phyloP scores from a whole-genome alignment of 1,140 invertebrate genomes.

The Drosophila malerkotliana region DNA sequence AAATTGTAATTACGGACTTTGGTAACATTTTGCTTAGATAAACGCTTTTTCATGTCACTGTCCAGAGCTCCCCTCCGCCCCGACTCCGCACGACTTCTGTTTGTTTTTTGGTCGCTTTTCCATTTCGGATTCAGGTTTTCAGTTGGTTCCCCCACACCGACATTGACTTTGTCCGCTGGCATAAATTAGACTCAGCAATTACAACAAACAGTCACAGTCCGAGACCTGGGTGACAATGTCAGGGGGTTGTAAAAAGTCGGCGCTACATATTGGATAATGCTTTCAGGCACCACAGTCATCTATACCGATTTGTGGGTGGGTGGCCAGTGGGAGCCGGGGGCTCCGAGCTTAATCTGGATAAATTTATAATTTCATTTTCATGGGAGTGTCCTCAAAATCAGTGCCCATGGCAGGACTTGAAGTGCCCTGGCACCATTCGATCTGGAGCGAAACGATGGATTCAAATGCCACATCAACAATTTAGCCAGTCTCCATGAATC shows the following conservation, averaged over 20 bases:
- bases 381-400: conserved; percentile 26
- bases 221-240: conserved; percentile 36
- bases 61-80: conserved; percentile 10
- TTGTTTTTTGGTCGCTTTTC: conserved; percentile 26
- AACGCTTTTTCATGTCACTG: conserved; percentile 69
- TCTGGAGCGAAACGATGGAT: conserved; percentile 18
- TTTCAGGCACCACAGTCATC: conserved; percentile 25
- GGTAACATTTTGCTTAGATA: conserved; percentile 75
- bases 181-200: conserved; percentile 73
- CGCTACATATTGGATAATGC: conserved; percentile 6
- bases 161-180: conserved; percentile 71
- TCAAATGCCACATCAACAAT: conserved; percentile 18
- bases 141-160: conserved; percentile 17
- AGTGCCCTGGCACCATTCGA: conserved; percentile 10
- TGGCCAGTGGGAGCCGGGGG: neutral
- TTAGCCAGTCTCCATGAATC: conserved; percentile 29
- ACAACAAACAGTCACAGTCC: conserved; percentile 29
- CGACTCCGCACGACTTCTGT: conserved; percentile 6
- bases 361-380: conserved; percentile 51
- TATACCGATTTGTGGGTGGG: conserved; percentile 45
- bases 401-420: neutral
- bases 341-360: conserved; percentile 18
- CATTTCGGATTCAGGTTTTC: conserved; percentile 4
- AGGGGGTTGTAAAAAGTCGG: conserved; percentile 11
- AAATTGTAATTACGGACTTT: conserved; percentile 78